These are phyloP conservation scores for Brachionus calyciflorus DNA, from an alignment of 1,140 invertebrate genomes.

Conservation along the genomic window DNA sequence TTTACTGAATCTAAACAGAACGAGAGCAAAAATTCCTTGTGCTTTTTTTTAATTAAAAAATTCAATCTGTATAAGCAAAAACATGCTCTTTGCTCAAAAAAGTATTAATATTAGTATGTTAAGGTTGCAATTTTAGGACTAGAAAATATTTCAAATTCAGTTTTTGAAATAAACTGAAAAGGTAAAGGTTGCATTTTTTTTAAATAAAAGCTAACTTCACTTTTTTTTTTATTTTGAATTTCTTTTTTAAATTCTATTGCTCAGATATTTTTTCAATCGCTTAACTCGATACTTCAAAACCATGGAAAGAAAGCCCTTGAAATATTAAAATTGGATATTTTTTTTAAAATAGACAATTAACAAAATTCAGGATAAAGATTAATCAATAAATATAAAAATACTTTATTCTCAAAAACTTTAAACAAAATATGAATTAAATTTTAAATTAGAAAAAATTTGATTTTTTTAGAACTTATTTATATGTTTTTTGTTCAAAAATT, in stretches of 20 bases:
- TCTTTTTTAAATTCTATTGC: background rate
- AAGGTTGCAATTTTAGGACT: constrained; percentile 32
- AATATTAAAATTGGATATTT: too few species aligned
- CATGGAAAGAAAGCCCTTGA: too few species aligned
- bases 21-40: constrained; percentile 46
- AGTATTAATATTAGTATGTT: constrained; percentile 40
- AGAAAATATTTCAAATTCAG: constrained; percentile 8
- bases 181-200: constrained; percentile 12
- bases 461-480: too few species aligned
- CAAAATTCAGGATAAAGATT: too few species aligned
- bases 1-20: constrained; percentile 14
- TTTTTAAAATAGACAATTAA: too few species aligned
- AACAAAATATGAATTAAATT: too few species aligned
- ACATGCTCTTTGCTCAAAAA: constrained; percentile 21
- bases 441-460: too few species aligned
- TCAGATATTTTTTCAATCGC: too few species aligned
- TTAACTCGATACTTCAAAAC: too few species aligned
- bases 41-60: constrained; percentile 19
- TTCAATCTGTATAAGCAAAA: constrained; percentile 44
- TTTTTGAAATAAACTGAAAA: background rate
- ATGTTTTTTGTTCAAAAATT: too few species aligned
- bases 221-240: background rate
- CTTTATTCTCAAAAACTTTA: too few species aligned
- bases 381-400: too few species aligned
- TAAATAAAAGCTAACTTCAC: background rate